Conservation (phyloP, 2,797 vertebrate species). For the Coregonus ussuriensis region DNA sequence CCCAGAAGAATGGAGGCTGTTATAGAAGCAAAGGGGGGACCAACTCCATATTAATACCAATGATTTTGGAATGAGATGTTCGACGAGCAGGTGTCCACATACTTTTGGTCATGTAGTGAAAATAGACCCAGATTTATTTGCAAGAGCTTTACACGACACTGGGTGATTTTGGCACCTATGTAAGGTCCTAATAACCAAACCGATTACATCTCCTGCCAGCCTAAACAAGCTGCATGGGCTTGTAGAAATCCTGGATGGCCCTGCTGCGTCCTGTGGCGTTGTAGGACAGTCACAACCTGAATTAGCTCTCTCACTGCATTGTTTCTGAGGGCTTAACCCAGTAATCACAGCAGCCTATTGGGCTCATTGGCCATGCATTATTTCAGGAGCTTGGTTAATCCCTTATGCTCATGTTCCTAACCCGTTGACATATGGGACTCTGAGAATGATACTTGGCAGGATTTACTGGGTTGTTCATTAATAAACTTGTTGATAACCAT, state of each 20-base stretch:
- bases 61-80: too few relatives aligned
- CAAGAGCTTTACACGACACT: not conserved
- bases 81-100: too few relatives aligned
- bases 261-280: not conserved
- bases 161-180: not conserved
- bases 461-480: not conserved
- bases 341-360: conserved; percentile 46
- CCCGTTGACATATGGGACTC: conserved; percentile 58
- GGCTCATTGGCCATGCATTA: conserved; percentile 57
- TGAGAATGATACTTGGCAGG: conserved; percentile 19
- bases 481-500: not conserved
- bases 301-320: conserved; percentile 56
- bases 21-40: too few relatives aligned
- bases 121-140: not conserved
- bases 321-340: not conserved
- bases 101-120: too few relatives aligned
- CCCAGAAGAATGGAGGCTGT: too few relatives aligned
- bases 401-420: conserved; percentile 45
- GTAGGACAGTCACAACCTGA: conserved; percentile 33
- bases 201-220: conserved; percentile 21
- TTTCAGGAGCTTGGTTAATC: conserved; percentile 52
- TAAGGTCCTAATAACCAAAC: conserved; percentile 10
- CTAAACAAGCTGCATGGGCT: conserved; percentile 35
- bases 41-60: too few relatives aligned
- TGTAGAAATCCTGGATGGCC: not conserved